phyloP scores from a whole-genome alignment of 2,113 vertebrate species.

The Chelonoidis abingdonii region DNA sequence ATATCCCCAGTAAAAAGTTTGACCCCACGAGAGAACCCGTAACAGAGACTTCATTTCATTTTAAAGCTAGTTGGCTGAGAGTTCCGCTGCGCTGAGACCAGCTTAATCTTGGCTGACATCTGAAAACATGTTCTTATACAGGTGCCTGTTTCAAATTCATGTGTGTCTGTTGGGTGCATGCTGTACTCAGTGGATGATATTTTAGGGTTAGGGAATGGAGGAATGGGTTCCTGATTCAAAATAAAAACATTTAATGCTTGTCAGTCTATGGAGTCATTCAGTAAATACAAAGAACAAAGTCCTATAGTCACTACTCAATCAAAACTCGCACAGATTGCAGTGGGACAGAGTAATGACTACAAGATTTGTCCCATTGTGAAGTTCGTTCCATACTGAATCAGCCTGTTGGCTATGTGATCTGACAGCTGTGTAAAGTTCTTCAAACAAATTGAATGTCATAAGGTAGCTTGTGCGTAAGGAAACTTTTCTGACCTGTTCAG shows the following conservation, averaged over 20 bases:
- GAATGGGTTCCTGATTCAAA: neutral
- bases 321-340: neutral
- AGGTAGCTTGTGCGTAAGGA: conserved; percentile 57
- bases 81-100: neutral
- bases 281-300: neutral
- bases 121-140: neutral
- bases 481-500: conserved; percentile 51
- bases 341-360: neutral
- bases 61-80: neutral
- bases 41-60: neutral
- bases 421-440: conserved; percentile 25
- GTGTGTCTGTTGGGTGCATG: neutral
- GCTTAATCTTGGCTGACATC: neutral
- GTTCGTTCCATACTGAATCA: neutral
- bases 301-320: neutral
- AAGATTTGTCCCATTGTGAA: conserved; percentile 1
- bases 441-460: conserved; percentile 31
- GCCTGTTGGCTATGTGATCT: conserved; percentile 8
- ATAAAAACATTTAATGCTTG: neutral
- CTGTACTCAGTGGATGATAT: neutral
- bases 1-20: neutral
- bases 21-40: fast-evolving
- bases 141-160: neutral
- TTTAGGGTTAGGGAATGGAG: neutral
- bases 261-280: neutral